Evolutionary conservation across 2,797 vertebrate genomes (phyloP), one percentile per base, ranked within the genome.

Genomic region (Carduelis carduelis): DNA sequence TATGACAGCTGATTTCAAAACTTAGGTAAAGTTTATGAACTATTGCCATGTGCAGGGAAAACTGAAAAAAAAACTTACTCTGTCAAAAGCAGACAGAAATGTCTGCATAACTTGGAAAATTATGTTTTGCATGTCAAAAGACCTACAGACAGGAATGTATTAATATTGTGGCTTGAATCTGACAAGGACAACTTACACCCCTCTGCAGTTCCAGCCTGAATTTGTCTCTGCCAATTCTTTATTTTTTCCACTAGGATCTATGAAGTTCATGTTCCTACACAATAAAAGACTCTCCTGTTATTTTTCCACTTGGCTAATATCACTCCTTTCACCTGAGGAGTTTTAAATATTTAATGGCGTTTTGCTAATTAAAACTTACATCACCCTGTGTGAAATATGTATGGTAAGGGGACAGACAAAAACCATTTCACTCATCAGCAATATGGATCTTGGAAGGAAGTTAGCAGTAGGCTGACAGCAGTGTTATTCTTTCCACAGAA

Each of bases 331-430:
- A 95, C 77, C 63, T 85, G 57, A 79, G 50, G 34, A 74, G 12
- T 77, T 94, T 83, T 88, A 85, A 78, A 90, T 76, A 77, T 55
- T 93, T 89, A 17, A 87, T 13, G 24, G 60, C n/a, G 35, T 76
- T 91, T 90, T 90, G 56, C n/a, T 88, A 83, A 88, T 74, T 88
- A 94, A 92, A 77, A 70, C 65, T 65, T 89, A 32, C 17, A 82
- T 91, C 43, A 79, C 26, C 46, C 37, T 9, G 24, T 35, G 59
- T 91, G 74, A 94, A 83, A 68, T 34, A 70, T 7, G 24, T 59
- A 69, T 24, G 12, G 78, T 68, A 65, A 60, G 21, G n/a, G 47
- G 41, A 92, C 34, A 64, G 79, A 57, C 59, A 91, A 72, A 93
- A 94, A 12, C 14, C 21, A 59, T n/a, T 61, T 60, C 35, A 27